These are phyloP conservation scores for Orthosia gothica DNA, from an alignment of 2,888 invertebrate genomes.

Conservation along the genomic window DNA sequence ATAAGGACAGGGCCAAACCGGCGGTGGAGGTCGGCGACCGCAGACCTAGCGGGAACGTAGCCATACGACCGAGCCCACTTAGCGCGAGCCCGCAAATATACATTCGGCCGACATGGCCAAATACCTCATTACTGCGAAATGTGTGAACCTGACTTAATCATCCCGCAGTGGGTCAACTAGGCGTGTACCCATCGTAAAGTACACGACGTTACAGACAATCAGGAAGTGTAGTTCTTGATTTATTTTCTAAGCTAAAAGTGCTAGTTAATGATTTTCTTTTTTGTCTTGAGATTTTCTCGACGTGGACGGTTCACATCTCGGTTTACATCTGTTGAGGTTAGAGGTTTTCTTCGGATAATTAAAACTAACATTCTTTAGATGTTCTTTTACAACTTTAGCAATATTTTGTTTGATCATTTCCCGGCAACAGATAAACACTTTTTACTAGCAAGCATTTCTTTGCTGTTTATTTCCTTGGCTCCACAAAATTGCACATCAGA, in stretches of 20 bases:
- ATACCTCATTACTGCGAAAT: conserved; percentile 61
- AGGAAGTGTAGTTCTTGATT: conserved; percentile 32
- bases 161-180: conserved; percentile 54
- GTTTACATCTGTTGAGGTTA: not conserved
- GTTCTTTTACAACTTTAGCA: not conserved
- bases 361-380: not conserved
- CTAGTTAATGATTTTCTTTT: conserved; percentile 12
- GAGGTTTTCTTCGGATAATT: conserved; percentile 7
- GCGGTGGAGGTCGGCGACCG: conserved; percentile 77
- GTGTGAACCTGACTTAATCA: conserved; percentile 60
- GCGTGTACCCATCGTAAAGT: conserved; percentile 44
- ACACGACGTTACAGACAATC: conserved; percentile 27
- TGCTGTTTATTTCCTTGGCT: not conserved
- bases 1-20: conserved; percentile 73
- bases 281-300: not conserved
- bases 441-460: conserved; percentile 1
- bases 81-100: conserved; percentile 69
- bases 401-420: not conserved
- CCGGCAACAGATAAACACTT: not conserved
- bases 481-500: conserved; percentile 1
- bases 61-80: conserved; percentile 68
- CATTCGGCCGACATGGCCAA: conserved; percentile 56
- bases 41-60: conserved; percentile 74
- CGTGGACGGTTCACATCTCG: too few species aligned
- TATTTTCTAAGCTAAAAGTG: conserved; percentile 19